A percentile compares a stretch with the other conserved stretches of the same genome.
Evolutionary conservation across 1,140 invertebrate species (phyloP).

Genomic region (Ips nitidus): DNA sequence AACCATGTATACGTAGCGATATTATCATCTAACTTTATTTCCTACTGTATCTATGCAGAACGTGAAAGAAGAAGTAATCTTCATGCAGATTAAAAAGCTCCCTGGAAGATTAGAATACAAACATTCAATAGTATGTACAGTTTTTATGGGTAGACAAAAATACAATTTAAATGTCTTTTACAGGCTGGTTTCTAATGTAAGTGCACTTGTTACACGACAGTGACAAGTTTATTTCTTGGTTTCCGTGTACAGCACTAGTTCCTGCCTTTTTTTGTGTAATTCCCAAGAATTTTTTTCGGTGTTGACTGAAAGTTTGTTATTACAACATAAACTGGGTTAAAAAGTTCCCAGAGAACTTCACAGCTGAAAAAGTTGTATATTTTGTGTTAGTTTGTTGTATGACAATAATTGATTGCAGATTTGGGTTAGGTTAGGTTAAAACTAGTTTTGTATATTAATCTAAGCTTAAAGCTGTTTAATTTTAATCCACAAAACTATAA

Average conservation of each 20-base stretch:
- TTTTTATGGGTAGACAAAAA: not conserved
- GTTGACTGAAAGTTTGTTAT: not conserved
- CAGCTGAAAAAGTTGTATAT: no score
- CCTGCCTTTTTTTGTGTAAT: not conserved
- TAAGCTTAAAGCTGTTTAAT: no score
- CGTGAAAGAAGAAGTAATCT: conserved; percentile 12
- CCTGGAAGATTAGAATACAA: no score
- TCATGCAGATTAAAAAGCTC: not conserved
- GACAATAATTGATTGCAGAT: no score
- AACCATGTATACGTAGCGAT: conserved; percentile 24
- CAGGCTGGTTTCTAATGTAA: conserved; percentile 12
- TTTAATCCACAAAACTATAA: no score
- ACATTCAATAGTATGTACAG: no score
- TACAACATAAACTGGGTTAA: no score
- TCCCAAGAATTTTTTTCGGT: conserved; percentile 13
- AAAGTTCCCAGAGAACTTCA: no score
- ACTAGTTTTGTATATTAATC: no score
- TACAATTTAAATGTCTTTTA: not conserved
- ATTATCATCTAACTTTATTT: conserved; percentile 33
- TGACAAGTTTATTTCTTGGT: conserved; percentile 23
- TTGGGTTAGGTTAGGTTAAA: no score
- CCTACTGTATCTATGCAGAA: conserved; percentile 17
- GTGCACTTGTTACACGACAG: conserved; percentile 15
- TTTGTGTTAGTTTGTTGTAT: no score
- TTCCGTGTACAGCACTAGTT: not conserved